phyloP scores from a whole-genome alignment of 2,113 vertebrate species.

The Dinomys branickii region DNA sequence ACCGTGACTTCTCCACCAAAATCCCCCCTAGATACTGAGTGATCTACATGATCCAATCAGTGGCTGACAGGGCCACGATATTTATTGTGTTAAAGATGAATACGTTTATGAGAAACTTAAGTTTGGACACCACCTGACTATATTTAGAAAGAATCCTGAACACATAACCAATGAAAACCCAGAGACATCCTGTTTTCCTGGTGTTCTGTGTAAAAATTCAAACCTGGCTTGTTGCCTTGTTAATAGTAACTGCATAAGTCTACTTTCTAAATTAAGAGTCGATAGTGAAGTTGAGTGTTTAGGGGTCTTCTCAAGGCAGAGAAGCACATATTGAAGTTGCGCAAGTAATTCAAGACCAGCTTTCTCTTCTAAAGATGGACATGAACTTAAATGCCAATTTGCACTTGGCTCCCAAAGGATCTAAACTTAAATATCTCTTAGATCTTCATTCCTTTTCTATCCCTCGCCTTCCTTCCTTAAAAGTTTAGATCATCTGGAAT shows the following conservation, averaged over 20 bases:
- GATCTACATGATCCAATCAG: constrained; percentile 12
- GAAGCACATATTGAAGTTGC: background rate
- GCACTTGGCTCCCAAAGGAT: background rate
- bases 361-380: background rate
- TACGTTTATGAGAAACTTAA: background rate
- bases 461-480: background rate
- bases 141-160: constrained; percentile 45
- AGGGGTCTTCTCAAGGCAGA: background rate
- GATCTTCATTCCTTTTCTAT: constrained; percentile 2
- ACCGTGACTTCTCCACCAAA: background rate
- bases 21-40: background rate
- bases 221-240: background rate
- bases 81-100: background rate
- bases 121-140: background rate
- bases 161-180: background rate
- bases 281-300: background rate
- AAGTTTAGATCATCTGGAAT: constrained; percentile 70
- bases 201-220: background rate
- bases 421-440: constrained; percentile 47
- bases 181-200: background rate
- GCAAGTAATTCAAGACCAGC: background rate
- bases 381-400: background rate
- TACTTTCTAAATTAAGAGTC: constrained; percentile 23
- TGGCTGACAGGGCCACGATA: background rate
- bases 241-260: background rate